Conservation (phyloP, 2,113 vertebrate species). For the Amazona guildingii region DNA sequence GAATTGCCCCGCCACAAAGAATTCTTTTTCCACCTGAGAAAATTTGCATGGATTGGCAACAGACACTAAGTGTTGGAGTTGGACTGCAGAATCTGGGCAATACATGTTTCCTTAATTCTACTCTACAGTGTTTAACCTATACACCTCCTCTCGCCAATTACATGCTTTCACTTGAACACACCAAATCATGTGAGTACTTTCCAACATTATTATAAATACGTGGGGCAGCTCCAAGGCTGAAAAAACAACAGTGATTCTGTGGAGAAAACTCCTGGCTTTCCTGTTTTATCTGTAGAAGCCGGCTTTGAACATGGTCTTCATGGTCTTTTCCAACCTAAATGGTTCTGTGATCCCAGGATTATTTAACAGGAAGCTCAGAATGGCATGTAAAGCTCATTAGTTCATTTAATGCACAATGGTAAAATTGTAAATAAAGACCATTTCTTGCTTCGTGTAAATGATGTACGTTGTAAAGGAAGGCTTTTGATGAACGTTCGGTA, state of each 20-base stretch:
- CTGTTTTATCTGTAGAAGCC: neutral
- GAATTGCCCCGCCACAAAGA: conserved; percentile 89
- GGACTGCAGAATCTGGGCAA: conserved; percentile 97
- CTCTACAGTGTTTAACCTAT: conserved; percentile 95
- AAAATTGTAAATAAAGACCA: neutral
- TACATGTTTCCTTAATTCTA: conserved; percentile 94
- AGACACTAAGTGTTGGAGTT: conserved; percentile 88
- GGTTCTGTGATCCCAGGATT: neutral
- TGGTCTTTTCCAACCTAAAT: neutral
- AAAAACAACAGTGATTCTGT: neutral
- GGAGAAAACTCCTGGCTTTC: neutral
- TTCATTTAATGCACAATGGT: neutral
- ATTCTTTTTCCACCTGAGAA: conserved; percentile 93
- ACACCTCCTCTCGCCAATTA: conserved; percentile 93
- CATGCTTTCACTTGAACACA: conserved; percentile 94
- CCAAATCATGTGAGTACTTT: conserved; percentile 86
- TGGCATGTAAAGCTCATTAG: neutral
- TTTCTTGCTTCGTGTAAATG: neutral
- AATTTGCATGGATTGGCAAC: conserved; percentile 90
- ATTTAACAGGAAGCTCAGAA: neutral
- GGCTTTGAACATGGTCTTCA: neutral
- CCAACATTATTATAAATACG: neutral
- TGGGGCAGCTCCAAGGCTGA: neutral
- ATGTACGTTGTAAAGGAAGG: neutral
- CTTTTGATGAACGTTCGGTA: conserved; percentile 8